These are phyloP conservation scores for Platycercus adscitus DNA, from an alignment of 2,113 vertebrate genomes.

Conservation along the genomic window DNA sequence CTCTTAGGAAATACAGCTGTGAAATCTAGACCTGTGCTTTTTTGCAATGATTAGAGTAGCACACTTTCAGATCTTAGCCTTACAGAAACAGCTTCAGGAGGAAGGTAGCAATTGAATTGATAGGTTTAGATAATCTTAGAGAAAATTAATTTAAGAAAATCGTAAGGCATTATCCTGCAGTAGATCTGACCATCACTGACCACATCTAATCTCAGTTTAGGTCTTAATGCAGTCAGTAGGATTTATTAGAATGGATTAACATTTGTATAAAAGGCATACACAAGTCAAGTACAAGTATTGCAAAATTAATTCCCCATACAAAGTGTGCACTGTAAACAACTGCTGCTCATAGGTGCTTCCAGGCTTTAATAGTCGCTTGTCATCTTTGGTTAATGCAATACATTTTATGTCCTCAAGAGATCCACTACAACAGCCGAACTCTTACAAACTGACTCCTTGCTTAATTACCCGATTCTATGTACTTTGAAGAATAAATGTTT, in stretches of 20 bases:
- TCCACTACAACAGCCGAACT: not conserved
- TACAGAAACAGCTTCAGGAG: constrained; percentile 17
- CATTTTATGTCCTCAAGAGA: constrained; percentile 17
- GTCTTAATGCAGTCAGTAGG: constrained; percentile 39
- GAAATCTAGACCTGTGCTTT: not conserved
- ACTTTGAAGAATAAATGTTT: not conserved
- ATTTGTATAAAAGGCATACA: constrained; percentile 60
- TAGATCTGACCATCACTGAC: not conserved
- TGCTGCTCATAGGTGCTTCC: constrained; percentile 7
- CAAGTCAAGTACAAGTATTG: constrained; percentile 65
- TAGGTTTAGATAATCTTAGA: constrained; percentile 24
- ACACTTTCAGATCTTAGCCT: constrained; percentile 19
- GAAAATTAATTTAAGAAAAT: constrained; percentile 66
- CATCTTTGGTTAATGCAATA: constrained; percentile 61
- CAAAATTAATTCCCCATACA: constrained; percentile 65
- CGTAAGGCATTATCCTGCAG: constrained; percentile 60
- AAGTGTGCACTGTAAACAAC: constrained; percentile 59
- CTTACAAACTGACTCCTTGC: not conserved
- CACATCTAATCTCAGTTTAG: constrained; percentile 23
- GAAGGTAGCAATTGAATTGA: constrained; percentile 44
- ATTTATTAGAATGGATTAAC: not conserved
- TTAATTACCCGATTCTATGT: not conserved
- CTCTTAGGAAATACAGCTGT: not conserved
- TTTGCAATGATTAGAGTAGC: not conserved
- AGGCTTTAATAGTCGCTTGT: constrained; percentile 31